Percentiles rank a stretch among this genome's conserved stretches.
phyloP scores from a whole-genome alignment of 37 sponge, comb jelly and placozoan species.

The Geodia barretti region DNA sequence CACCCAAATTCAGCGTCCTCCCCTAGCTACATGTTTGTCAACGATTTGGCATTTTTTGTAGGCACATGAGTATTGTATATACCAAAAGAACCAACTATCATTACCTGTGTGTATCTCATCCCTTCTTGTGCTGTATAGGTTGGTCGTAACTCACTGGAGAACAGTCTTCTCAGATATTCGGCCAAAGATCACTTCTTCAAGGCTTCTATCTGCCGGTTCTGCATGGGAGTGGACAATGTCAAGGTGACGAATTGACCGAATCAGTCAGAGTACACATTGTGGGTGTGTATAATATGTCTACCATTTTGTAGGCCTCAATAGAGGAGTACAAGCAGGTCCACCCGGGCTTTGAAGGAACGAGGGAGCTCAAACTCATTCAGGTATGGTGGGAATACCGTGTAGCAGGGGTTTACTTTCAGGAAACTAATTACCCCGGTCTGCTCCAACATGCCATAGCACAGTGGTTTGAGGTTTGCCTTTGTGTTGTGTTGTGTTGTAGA shows the following conservation, averaged over 20 bases:
- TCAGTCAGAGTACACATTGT: not conserved
- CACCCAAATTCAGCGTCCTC: not conserved
- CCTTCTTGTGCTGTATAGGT: conserved; percentile 59
- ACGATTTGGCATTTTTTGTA: too few species aligned
- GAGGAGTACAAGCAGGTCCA: conserved; percentile 48
- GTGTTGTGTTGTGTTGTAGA: too few species aligned
- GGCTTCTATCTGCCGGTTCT: conserved; percentile 83
- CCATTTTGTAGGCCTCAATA: conserved; percentile 37
- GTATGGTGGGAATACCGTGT: too few species aligned
- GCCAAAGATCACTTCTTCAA: conserved; percentile 98
- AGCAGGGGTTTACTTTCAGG: too few species aligned
- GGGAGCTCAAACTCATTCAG: conserved; percentile 87
- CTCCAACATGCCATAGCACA: too few species aligned
- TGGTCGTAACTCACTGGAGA: conserved; percentile 67
- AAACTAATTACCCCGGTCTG: too few species aligned
- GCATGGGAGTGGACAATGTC: conserved; percentile 52
- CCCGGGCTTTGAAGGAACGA: conserved; percentile 85
- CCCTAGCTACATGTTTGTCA: not conserved
- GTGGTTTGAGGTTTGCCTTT: too few species aligned
- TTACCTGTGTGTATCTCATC: too few species aligned
- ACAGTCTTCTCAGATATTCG: conserved; percentile 82
- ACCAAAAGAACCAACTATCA: too few species aligned
- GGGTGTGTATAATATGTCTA: not conserved
- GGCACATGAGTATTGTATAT: too few species aligned
- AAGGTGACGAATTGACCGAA: conserved; percentile 19